Base-by-base conservation (phyloP, 2,797 vertebrate genomes). In the Sardinella longiceps region DNA sequence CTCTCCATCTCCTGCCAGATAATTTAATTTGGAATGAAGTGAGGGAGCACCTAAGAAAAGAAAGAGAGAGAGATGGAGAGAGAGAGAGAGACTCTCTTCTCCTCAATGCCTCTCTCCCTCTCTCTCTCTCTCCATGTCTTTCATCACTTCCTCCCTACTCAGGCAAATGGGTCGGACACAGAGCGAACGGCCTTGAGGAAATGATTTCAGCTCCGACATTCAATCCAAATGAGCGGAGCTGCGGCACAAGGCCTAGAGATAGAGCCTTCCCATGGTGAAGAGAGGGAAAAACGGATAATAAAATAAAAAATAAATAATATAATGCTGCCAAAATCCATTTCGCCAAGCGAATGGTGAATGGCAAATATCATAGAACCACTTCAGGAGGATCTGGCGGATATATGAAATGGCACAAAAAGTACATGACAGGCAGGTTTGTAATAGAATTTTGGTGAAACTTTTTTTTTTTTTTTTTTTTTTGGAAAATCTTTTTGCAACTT, bases 1-100 rank as follows among this genome's bases (percentile, higher is more conserved):
- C 70, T 80, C 88, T 86, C 85, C 82, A 80, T 84, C 50, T 84
- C 80, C 82, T 48, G 11, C 84, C 20, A 83, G 85, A 84, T 87
- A 87, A 89, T 89, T 85, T 81, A 45, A 86, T 87, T 82, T 87
- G 86, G 85, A 87, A 84, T 88, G 84, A 85, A 77, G 33, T 83
- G 85, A 84, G 48, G 77, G 81, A 81, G 77, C 87, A 51, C 18
- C 81, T 63, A 39, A n/a, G 11, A 37, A 58, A 63, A 56, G 46
- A 70, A 1, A 70, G 63, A 12, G 56, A 60, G 70, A 23, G 14
- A 80, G 80, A 87, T 39, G 45, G 83, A 82, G 81, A 63, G 48
- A 82, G 39, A 77, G 46, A 77, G 28, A 87, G 85, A 43, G 33
- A 86, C 28, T 77, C 18, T 74, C 66, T 30, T 33, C 23, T 5